Conservation (phyloP, 2,888 invertebrate species). For the Sesamia inferens region DNA sequence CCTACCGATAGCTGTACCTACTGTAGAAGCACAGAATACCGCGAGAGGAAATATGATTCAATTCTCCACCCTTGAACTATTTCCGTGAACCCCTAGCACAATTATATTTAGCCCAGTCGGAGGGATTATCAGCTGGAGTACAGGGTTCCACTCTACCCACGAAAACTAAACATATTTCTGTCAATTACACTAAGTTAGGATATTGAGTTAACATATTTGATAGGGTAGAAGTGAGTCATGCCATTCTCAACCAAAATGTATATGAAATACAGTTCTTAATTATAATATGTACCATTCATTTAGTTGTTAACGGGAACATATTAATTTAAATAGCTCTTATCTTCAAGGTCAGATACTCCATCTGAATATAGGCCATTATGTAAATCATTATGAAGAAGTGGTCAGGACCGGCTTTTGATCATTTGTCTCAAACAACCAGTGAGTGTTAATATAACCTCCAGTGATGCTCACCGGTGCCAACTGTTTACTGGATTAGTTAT, state of each 20-base stretch:
- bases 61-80: slow-evolving; percentile 7
- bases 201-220: not conserved
- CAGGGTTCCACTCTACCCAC: not conserved
- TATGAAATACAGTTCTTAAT: not conserved
- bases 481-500: slow-evolving; percentile 27
- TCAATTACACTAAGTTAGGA: not conserved
- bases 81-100: slow-evolving; percentile 14
- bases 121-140: not conserved
- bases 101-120: slow-evolving; percentile 6
- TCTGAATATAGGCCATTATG: slow-evolving; percentile 32
- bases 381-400: slow-evolving; percentile 34
- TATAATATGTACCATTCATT: not conserved
- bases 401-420: not conserved
- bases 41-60: not conserved
- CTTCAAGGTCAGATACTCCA: not conserved
- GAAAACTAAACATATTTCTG: not conserved
- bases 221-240: not conserved
- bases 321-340: not conserved
- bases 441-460: slow-evolving; percentile 39
- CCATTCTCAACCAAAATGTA: not conserved
- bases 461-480: slow-evolving; percentile 32
- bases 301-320: not conserved
- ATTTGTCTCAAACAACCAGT: slow-evolving; percentile 49
- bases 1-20: not conserved
- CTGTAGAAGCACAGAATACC: not conserved